Evolutionary conservation across 1,140 invertebrate genomes (phyloP).

Genomic region (Phymastichus coffea): DNA sequence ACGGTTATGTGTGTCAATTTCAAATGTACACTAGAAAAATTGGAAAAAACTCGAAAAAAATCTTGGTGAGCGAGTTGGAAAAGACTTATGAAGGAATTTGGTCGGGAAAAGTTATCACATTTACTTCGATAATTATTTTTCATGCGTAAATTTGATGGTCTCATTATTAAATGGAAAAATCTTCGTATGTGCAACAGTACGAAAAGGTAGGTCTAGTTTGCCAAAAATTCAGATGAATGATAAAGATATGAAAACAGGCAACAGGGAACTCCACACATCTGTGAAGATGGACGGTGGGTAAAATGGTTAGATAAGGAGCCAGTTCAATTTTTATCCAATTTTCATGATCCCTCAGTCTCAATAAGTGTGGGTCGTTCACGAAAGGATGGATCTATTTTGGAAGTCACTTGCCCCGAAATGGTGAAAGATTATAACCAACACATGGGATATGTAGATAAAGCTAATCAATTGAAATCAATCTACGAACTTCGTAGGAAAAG

Average conservation of each 20-base stretch:
- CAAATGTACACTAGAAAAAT: slow-evolving; percentile 50
- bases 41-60: not conserved
- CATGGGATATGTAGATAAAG: slow-evolving; percentile 48
- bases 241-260: slow-evolving; percentile 33
- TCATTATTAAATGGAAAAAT: slow-evolving; percentile 42
- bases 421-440: slow-evolving; percentile 46
- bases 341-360: slow-evolving; percentile 41
- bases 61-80: slow-evolving; percentile 37
- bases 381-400: slow-evolving; percentile 35
- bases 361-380: slow-evolving; percentile 36
- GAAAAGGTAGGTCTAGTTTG: slow-evolving; percentile 34
- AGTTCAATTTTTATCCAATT: slow-evolving; percentile 38
- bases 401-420: slow-evolving; percentile 36
- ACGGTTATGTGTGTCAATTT: slow-evolving; percentile 50
- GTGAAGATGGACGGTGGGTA: slow-evolving; percentile 15
- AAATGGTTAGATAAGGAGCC: slow-evolving; percentile 41
- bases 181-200: slow-evolving; percentile 40
- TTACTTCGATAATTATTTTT: slow-evolving; percentile 45
- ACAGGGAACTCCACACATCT: slow-evolving; percentile 18
- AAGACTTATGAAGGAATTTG: slow-evolving; percentile 36
- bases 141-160: slow-evolving; percentile 37
- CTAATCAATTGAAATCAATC: slow-evolving; percentile 41
- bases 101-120: slow-evolving; percentile 37
- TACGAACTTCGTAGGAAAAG: slow-evolving; percentile 45
- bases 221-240: slow-evolving; percentile 33